These are phyloP conservation scores for Lycophotia porphyrea DNA, from an alignment of 2,888 invertebrate genomes.

Conservation along the genomic window DNA sequence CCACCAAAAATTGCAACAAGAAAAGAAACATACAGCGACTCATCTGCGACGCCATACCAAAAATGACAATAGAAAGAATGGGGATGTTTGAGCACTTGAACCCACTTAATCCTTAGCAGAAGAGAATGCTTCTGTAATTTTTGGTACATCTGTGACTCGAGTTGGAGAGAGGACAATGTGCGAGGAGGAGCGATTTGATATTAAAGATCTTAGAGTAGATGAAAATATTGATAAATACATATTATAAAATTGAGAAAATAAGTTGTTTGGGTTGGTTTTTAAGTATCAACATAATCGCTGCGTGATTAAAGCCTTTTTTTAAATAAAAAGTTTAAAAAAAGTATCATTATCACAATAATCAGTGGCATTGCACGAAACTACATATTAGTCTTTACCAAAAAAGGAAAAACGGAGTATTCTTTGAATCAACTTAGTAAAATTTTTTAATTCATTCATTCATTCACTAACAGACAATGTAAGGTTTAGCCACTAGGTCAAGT, in stretches of 20 bases:
- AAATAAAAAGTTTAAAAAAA: too few relatives aligned
- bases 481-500: neutral
- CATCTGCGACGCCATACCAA: conserved; percentile 62
- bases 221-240: neutral
- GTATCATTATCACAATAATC: neutral
- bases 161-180: conserved; percentile 25
- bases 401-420: neutral
- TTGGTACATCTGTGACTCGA: conserved; percentile 80
- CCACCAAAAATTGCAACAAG: conserved; percentile 64
- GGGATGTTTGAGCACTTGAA: conserved; percentile 70
- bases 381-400: neutral
- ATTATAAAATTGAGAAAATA: neutral
- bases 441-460: neutral
- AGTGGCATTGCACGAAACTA: neutral
- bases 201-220: conserved; percentile 3
- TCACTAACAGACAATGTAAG: too few relatives aligned
- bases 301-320: too few relatives aligned
- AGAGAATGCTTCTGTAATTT: conserved; percentile 80
- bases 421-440: neutral
- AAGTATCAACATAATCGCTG: too few relatives aligned
- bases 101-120: conserved; percentile 79
- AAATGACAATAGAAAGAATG: conserved; percentile 76
- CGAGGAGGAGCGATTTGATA: conserved; percentile 47
- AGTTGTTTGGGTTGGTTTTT: neutral
- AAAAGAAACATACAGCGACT: conserved; percentile 45